Evolutionary conservation across 2,888 invertebrate species (phyloP).

Genomic region (Gryllus longicercus): DNA sequence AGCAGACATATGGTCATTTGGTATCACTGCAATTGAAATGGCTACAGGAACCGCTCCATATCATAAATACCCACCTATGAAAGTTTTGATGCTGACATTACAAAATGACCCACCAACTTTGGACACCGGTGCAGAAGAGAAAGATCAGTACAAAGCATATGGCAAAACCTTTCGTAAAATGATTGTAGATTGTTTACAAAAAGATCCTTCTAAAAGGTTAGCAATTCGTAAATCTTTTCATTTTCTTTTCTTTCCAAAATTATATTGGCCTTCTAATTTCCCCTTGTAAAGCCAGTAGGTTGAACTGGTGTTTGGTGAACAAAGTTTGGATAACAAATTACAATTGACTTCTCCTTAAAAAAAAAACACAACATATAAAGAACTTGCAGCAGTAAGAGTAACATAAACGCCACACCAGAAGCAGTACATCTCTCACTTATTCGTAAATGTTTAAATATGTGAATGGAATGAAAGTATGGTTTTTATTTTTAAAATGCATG

Average conservation of each 20-base stretch:
- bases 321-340: too few species aligned
- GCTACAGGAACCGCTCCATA: conserved; percentile 98
- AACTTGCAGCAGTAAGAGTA: too few species aligned
- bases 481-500: too few species aligned
- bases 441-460: too few species aligned
- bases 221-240: neutral
- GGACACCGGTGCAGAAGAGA: conserved; percentile 92
- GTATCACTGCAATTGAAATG: conserved; percentile 98
- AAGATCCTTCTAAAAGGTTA: conserved; percentile 83
- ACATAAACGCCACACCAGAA: too few species aligned
- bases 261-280: too few species aligned
- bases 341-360: too few species aligned
- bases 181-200: conserved; percentile 94
- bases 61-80: conserved; percentile 99
- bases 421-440: too few species aligned
- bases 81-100: conserved; percentile 91
- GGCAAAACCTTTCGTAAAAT: conserved; percentile 97
- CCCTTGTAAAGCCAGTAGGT: too few species aligned
- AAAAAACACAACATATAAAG: too few species aligned
- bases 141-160: conserved; percentile 96
- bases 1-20: conserved; percentile 91
- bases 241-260: neutral
- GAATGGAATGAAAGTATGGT: too few species aligned
- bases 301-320: too few species aligned
- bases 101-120: conserved; percentile 97